Evolutionary conservation across 2,888 invertebrate genomes (phyloP), one percentile per base, ranked within the genome.

Genomic region (Eupithecia abbreviata): DNA sequence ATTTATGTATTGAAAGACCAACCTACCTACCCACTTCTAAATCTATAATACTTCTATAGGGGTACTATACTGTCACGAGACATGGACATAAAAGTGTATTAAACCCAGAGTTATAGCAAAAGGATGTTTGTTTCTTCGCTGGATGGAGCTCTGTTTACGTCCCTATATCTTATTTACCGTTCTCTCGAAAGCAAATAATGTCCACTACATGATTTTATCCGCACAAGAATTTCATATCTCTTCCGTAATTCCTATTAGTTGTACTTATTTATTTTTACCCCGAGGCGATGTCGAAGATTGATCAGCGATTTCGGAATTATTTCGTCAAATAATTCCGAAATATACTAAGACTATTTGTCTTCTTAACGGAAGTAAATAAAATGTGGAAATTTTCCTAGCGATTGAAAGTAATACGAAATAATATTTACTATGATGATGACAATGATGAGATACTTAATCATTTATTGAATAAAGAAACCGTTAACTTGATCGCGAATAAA

Each of bases 81-180:
- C 75, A 75, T 75, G 30, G 68, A 73, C 65, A 72, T 75, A 76
- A 76, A 76, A 75, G 43, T 75, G 73, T 79, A 77, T 78, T 75
- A 78, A 78, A 74, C 62, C 45, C 45, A n/a, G 67, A 77, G 76
- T 78, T 77, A 74, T 74, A 74, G 79, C 42, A 66, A 72, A 72
- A 75, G 71, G 58, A 74, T 83, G 84, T 90, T 88, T 88, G 85
- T 85, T 82, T 80, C 81, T 83, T 74, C 79, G 79, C 82, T 58
- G 55, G 18, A 47, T 81, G 80, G 81, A 80, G 80, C 82, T 83
- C 81, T 87, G 86, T 89, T 88, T 88, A 84, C 84, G 81, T 83
- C 84, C 84, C 83, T 85, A 87, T 89, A 88, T 88, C 85, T 85
- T 90, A 88, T 90, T 90, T 89, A 86, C 86, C 79, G 82, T 86